Evolutionary conservation across 2,113 vertebrate genomes (phyloP), one percentile per base, ranked within the genome.

Genomic region (Callipepla californica): DNA sequence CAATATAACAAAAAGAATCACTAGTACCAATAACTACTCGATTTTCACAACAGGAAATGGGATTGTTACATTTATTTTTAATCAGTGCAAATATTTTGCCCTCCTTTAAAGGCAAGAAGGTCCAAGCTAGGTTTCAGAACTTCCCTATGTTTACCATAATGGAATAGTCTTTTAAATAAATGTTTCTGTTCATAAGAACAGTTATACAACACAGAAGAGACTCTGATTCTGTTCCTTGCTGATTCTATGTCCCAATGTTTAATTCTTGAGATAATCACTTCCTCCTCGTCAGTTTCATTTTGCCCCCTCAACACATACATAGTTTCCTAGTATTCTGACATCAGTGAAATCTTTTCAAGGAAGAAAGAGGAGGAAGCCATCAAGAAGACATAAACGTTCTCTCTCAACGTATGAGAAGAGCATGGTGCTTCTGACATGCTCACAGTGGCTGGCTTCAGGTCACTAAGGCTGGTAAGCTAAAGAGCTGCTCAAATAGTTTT

Each of bases 1-100:
- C 94, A 90, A 69, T 53, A 28, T 63, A 96, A 97, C 89, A 96
- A 95, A 96, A 95, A 91, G 36, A 26, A 80, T 91, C 78, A 57
- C 67, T 78, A 83, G 53, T 85, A 42, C 40, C 45, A 90, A 92
- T 91, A 97, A 92, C 57, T 14, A 58, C 45, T 67, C 57, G n/a
- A 59, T 95, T 95, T 94, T 95, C 70, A 53, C 53, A 85, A 81
- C 19, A 42, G 55, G 13, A 77, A 88, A 78, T 68, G 51, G 23
- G 20, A 21, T 75, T 95, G 83, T 93, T 80, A 79, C 53, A 73
- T 53, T 48, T 76, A 47, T 85, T 61, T 96, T 79, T 83, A 85
- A 89, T 59, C 30, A 58, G 2, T 16, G 22, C 36, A 57, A 65
- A 67, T 79, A 48, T 81, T 93, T 91, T 63, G 25, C 42, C 17